Evolutionary conservation across 2,888 invertebrate species (phyloP).

Genomic region (Athalia rosae): DNA sequence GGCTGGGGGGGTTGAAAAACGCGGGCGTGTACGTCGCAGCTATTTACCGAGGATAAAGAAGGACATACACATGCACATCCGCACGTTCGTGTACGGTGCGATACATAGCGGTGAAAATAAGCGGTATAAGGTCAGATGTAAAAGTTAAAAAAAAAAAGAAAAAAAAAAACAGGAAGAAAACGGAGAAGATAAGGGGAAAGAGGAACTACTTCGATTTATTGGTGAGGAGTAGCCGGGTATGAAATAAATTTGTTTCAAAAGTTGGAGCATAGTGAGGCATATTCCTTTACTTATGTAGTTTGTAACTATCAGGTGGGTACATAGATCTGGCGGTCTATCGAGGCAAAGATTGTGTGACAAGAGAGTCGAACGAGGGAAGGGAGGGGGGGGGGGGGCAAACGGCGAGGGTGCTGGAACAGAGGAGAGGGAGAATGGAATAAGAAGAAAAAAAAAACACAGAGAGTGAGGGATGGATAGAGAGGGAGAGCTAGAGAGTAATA

Average conservation of each 20-base stretch:
- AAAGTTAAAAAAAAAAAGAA: slow-evolving; percentile 47
- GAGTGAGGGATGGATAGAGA: slow-evolving; percentile 38
- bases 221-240: background rate
- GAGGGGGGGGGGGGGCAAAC: slow-evolving; percentile 51
- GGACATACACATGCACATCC: background rate
- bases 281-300: background rate
- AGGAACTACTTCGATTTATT: background rate
- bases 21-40: too few relatives aligned
- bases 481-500: slow-evolving; percentile 59
- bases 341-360: slow-evolving; percentile 29
- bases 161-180: background rate
- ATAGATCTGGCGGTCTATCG: slow-evolving; percentile 27
- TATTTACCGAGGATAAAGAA: background rate
- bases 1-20: background rate
- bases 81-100: background rate
- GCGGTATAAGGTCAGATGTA: slow-evolving; percentile 40
- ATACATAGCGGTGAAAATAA: background rate
- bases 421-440: slow-evolving; percentile 57
- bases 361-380: slow-evolving; percentile 50
- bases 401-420: slow-evolving; percentile 20
- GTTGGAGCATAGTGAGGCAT: background rate
- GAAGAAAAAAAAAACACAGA: slow-evolving; percentile 46
- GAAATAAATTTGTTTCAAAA: slow-evolving; percentile 18
- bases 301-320: slow-evolving; percentile 22
- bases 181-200: background rate